Percentiles rank a stretch among this genome's conserved stretches.
Evolutionary conservation across 2,888 invertebrate genomes (phyloP).

Genomic region (Archips xylosteana): DNA sequence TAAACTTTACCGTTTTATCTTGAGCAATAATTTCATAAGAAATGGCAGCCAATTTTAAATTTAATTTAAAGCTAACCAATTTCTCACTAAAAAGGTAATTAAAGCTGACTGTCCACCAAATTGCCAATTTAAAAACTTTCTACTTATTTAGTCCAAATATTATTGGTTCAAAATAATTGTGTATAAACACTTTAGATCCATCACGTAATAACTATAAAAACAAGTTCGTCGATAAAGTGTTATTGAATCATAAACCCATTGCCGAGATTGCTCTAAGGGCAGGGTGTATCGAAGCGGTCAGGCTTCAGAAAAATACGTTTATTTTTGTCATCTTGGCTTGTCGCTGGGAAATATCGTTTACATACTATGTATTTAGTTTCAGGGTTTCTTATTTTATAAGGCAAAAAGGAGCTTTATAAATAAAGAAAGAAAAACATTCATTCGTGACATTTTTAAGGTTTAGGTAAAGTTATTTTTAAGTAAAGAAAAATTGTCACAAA

Average conservation of each 20-base stretch:
- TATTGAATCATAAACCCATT: conserved; percentile 37
- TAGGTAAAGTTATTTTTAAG: too few species aligned
- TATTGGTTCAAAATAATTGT: not conserved
- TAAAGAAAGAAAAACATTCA: too few species aligned
- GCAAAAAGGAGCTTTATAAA: not conserved
- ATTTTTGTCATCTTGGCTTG: conserved; percentile 16
- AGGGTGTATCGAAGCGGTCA: conserved; percentile 21
- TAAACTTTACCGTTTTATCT: too few species aligned
- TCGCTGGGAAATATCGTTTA: not conserved
- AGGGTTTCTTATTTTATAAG: too few species aligned
- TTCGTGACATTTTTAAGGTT: too few species aligned
- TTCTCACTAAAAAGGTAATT: too few species aligned
- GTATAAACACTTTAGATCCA: conserved; percentile 16
- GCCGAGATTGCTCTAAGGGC: conserved; percentile 31
- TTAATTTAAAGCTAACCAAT: too few species aligned
- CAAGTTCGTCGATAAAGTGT: conserved; percentile 27
- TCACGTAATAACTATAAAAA: conserved; percentile 31
- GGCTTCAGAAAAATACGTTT: conserved; percentile 25
- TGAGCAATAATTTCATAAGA: too few species aligned
- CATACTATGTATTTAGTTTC: not conserved
- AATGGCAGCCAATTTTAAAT: too few species aligned
- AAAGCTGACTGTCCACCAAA: not conserved
- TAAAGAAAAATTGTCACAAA: too few species aligned
- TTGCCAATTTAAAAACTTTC: not conserved
- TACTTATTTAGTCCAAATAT: conserved; percentile 1